A percentile compares a stretch with the other conserved stretches of the same genome.
These are phyloP conservation scores for Andrena fulva DNA, from an alignment of 2,888 invertebrate species.

Conservation along the genomic window DNA sequence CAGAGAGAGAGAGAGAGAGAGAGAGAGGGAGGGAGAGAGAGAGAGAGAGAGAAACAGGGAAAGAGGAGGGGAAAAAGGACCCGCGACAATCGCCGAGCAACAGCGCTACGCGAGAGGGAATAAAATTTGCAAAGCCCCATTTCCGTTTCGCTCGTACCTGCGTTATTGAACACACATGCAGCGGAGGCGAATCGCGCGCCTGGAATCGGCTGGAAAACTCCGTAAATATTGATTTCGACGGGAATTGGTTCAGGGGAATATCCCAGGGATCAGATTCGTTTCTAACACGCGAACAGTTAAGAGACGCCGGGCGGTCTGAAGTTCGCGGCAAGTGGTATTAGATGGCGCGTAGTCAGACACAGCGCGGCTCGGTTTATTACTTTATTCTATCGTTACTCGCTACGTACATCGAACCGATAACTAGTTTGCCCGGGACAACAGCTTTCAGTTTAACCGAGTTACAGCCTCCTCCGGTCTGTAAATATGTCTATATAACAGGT, in stretches of 20 bases:
- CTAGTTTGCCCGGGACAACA: background rate
- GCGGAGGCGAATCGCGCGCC: background rate
- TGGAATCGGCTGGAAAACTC: background rate
- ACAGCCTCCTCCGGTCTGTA: background rate
- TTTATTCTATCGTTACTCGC: background rate
- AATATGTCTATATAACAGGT: constrained; percentile 67
- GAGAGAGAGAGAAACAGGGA: background rate
- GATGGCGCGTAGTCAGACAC: no score
- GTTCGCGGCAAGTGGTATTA: no score
- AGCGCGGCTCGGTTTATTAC: background rate
- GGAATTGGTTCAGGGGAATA: background rate
- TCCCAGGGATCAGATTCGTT: background rate
- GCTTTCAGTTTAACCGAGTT: constrained; percentile 33
- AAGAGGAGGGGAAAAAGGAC: background rate
- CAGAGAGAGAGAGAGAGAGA: background rate
- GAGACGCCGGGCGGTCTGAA: no score
- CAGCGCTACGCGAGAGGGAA: background rate
- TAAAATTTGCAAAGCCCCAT: background rate
- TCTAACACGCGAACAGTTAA: background rate
- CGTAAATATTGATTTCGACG: constrained; percentile 15
- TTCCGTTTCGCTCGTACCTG: background rate
- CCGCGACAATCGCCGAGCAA: background rate
- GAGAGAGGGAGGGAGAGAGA: background rate
- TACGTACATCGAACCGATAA: background rate
- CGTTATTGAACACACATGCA: background rate